Conservation (phyloP, 2,797 vertebrate genomes). For the Taeniopygia guttata region DNA sequence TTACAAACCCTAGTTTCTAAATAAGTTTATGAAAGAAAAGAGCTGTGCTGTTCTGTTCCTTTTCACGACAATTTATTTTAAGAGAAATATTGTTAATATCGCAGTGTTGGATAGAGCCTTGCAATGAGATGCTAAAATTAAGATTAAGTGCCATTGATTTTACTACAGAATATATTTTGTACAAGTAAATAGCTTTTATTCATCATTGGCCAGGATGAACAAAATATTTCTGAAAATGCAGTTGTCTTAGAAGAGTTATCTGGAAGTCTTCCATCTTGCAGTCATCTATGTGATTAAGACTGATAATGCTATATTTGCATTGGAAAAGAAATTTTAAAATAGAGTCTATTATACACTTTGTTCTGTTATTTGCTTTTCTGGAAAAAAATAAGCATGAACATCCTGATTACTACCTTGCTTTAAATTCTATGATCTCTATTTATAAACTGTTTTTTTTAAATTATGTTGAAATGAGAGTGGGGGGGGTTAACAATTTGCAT, state of each 20-base stretch:
- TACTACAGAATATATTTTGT: background rate
- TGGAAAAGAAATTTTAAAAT: background rate
- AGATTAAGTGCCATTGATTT: background rate
- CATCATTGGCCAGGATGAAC: background rate
- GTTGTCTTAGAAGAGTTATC: background rate
- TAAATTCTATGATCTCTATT: background rate
- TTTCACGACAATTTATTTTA: background rate
- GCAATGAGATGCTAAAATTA: background rate
- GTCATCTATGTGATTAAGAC: background rate
- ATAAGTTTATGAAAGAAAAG: background rate
- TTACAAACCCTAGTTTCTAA: background rate
- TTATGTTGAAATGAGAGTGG: background rate
- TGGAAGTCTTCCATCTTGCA: background rate
- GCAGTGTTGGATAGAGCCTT: background rate
- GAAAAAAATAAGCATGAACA: background rate
- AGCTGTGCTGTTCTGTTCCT: background rate
- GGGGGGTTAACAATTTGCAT: background rate
- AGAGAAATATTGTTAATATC: background rate
- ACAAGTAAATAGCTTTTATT: background rate
- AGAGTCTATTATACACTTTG: background rate
- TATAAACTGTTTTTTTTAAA: background rate
- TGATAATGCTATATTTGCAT: background rate
- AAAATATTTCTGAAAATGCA: background rate
- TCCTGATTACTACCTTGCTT: background rate
- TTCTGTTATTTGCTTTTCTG: background rate